Evolutionary conservation across 2,888 invertebrate genomes (phyloP).

Genomic region (Meliscaeva auricollis): DNA sequence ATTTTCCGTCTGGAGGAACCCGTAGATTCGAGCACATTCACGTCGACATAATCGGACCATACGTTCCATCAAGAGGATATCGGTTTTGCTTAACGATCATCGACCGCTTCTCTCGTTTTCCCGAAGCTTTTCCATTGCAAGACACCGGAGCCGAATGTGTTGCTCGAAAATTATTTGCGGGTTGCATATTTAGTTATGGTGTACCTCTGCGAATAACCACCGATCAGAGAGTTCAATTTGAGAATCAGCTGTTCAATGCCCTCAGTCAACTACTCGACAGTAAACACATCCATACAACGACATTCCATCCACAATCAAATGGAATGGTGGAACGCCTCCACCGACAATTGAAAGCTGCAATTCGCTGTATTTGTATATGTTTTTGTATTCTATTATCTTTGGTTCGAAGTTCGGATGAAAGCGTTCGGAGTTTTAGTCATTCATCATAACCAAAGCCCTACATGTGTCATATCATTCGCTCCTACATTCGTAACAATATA

Average conservation of each 20-base stretch:
- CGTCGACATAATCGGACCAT: constrained; percentile 26
- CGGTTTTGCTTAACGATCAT: constrained; percentile 22
- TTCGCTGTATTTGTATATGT: too few relatives aligned
- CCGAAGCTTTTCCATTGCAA: constrained; percentile 29
- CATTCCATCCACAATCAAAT: constrained; percentile 12
- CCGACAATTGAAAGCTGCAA: constrained; percentile 18
- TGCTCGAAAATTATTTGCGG: constrained; percentile 15
- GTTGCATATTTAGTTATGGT: constrained; percentile 16
- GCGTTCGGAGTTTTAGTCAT: too few relatives aligned
- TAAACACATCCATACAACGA: constrained; percentile 12
- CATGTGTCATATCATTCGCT: too few relatives aligned
- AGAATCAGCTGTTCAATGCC: constrained; percentile 24
- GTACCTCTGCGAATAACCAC: constrained; percentile 20
- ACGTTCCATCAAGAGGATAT: constrained; percentile 17
- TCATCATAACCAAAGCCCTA: too few relatives aligned
- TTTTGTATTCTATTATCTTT: too few relatives aligned
- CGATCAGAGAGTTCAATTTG: constrained; percentile 23
- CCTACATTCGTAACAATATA: too few relatives aligned
- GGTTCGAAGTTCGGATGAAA: too few relatives aligned
- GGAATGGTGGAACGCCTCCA: constrained; percentile 32
- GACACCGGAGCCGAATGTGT: constrained; percentile 31
- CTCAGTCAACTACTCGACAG: constrained; percentile 10
- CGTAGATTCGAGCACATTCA: constrained; percentile 26
- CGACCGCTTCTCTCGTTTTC: constrained; percentile 29
- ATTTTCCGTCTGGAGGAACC: neutral